Conservation (phyloP, 1,140 invertebrate genomes). For the Drosophila trapezifrons region DNA sequence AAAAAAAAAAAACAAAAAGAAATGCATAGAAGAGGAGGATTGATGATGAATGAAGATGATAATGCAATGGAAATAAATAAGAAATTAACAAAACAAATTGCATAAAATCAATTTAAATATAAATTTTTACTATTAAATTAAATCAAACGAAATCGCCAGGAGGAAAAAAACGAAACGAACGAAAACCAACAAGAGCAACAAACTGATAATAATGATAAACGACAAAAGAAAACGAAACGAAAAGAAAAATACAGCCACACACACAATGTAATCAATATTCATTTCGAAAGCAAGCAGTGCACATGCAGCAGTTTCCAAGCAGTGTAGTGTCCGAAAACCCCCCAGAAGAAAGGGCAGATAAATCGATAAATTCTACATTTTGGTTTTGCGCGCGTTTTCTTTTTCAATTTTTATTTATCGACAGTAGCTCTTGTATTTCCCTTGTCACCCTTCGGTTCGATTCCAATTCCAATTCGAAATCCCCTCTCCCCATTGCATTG, state of each 20-base stretch:
- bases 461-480: conserved; percentile 1
- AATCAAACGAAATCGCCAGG: conserved; percentile 56
- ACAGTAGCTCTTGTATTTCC: conserved; percentile 4
- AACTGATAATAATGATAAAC: conserved; percentile 47
- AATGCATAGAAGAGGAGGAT: conserved; percentile 41
- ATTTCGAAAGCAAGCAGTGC: conserved; percentile 1
- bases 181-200: conserved; percentile 60
- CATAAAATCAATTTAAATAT: conserved; percentile 82
- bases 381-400: conserved; percentile 1
- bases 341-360: background rate
- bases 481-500: conserved; percentile 21
- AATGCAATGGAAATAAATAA: conserved; percentile 71
- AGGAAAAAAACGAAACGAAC: conserved; percentile 27
- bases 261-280: conserved; percentile 33
- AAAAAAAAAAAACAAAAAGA: conserved; percentile 18
- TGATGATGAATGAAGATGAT: conserved; percentile 34
- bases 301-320: background rate
- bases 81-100: conserved; percentile 72
- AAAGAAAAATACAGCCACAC: conserved; percentile 15
- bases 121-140: conserved; percentile 76
- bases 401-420: background rate
- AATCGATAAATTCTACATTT: conserved; percentile 10
- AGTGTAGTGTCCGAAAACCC: no score
- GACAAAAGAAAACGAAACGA: conserved; percentile 34
- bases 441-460: background rate